Percentiles rank a stretch among this genome's conserved stretches.
Conservation (phyloP, 2,113 vertebrate species). For the Sander vitreus region DNA sequence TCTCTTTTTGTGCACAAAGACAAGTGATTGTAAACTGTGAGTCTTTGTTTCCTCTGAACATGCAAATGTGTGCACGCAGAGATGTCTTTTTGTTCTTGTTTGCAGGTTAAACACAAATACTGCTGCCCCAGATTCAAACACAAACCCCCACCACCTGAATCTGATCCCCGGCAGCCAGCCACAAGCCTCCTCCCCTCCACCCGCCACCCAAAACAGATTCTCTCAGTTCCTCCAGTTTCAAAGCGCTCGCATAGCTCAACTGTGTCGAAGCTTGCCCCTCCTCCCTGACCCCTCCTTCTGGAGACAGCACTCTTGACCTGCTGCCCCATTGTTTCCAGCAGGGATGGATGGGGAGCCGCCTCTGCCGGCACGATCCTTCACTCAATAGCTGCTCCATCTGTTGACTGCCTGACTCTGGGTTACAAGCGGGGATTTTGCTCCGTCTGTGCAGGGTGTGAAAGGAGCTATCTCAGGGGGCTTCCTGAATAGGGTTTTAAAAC, state of each 20-base stretch:
- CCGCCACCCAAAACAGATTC: conserved; percentile 40
- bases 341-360: conserved; percentile 81
- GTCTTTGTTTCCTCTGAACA: conserved; percentile 50
- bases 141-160: conserved; percentile 42
- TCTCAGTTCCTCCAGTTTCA: conserved; percentile 60
- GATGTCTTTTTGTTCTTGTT: conserved; percentile 59
- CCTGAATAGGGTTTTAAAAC: conserved; percentile 77
- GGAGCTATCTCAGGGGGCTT: conserved; percentile 78
- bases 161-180: conserved; percentile 48
- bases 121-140: conserved; percentile 63
- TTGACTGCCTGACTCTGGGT: conserved; percentile 83
- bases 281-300: conserved; percentile 71
- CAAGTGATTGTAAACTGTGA: conserved; percentile 9
- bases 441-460: conserved; percentile 78
- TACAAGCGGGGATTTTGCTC: conserved; percentile 78
- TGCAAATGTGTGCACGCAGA: conserved; percentile 36
- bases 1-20: conserved; percentile 28
- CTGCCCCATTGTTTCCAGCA: conserved; percentile 81
- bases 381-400: conserved; percentile 86
- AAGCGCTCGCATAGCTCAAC: conserved; percentile 67
- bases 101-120: conserved; percentile 70
- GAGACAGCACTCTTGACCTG: conserved; percentile 84
- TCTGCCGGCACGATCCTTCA: conserved; percentile 75
- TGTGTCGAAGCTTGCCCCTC: conserved; percentile 67
- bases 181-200: conserved; percentile 53